Conservation (phyloP, 2,113 vertebrate species). For the Hippoglossus stenolepis region DNA sequence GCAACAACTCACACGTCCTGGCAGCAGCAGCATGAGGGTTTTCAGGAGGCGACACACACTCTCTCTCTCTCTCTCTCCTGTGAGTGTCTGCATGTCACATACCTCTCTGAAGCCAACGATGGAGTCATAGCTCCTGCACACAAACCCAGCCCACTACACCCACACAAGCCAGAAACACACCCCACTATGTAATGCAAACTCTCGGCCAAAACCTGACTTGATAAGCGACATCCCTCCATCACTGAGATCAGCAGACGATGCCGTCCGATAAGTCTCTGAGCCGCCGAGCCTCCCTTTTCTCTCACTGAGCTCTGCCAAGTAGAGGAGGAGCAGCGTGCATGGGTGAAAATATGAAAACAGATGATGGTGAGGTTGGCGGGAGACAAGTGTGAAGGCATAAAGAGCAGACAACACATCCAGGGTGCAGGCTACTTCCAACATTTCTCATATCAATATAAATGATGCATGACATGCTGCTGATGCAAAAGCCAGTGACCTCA, state of each 20-base stretch:
- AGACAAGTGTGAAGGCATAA: background rate
- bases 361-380: background rate
- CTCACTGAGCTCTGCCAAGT: slow-evolving; percentile 1
- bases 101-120: slow-evolving; percentile 7
- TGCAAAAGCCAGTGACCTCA: background rate
- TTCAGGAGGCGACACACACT: background rate
- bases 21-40: background rate
- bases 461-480: background rate
- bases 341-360: slow-evolving; percentile 39
- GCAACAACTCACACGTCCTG: slow-evolving; percentile 2
- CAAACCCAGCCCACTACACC: slow-evolving; percentile 49
- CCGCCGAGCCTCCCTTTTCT: background rate
- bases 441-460: background rate
- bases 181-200: slow-evolving; percentile 53
- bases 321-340: slow-evolving; percentile 15
- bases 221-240: slow-evolving; percentile 46
- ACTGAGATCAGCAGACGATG: slow-evolving; percentile 44
- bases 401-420: background rate
- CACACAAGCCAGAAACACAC: slow-evolving; percentile 20
- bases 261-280: background rate
- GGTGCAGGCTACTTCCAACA: background rate
- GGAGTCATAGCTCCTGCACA: slow-evolving; percentile 1
- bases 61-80: background rate
- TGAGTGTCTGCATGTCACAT: slow-evolving; percentile 23
- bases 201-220: slow-evolving; percentile 40